These are phyloP conservation scores for Tetragnatha versicolor DNA, from an alignment of 1,140 invertebrate species.

Conservation along the genomic window DNA sequence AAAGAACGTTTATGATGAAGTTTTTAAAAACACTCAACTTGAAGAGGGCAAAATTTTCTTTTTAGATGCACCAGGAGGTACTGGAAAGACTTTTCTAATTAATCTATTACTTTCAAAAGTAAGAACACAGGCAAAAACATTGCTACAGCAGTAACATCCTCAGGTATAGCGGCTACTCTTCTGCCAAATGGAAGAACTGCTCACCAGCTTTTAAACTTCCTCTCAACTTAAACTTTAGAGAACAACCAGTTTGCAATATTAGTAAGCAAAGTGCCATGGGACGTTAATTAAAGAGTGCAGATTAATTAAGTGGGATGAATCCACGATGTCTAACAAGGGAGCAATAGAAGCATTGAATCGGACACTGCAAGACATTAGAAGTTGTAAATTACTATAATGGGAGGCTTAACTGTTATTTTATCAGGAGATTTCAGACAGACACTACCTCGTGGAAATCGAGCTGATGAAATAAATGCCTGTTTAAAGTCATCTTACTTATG, in stretches of 20 bases:
- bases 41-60: neutral
- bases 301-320: slow-evolving; percentile 60
- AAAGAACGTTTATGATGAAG: neutral
- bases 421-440: neutral
- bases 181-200: slow-evolving; percentile 37
- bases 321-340: slow-evolving; percentile 55
- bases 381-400: too few relatives aligned
- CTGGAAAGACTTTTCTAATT: slow-evolving; percentile 9
- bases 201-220: slow-evolving; percentile 57
- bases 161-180: slow-evolving; percentile 8
- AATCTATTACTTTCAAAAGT: neutral
- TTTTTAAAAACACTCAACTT: neutral
- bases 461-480: too few relatives aligned
- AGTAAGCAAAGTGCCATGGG: slow-evolving; percentile 25
- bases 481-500: too few relatives aligned
- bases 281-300: slow-evolving; percentile 40
- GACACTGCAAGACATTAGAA: neutral
- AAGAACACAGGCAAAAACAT: neutral
- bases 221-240: neutral
- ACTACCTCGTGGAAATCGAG: neutral
- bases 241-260: slow-evolving; percentile 36
- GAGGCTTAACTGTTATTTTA: neutral
- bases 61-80: slow-evolving; percentile 4
- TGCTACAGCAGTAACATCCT: slow-evolving; percentile 8
- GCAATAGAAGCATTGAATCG: slow-evolving; percentile 62